A percentile compares a stretch with the other conserved stretches of the same genome.
phyloP scores from a whole-genome alignment of 2,113 vertebrate genomes.

The Tychaedon coryphoeus region DNA sequence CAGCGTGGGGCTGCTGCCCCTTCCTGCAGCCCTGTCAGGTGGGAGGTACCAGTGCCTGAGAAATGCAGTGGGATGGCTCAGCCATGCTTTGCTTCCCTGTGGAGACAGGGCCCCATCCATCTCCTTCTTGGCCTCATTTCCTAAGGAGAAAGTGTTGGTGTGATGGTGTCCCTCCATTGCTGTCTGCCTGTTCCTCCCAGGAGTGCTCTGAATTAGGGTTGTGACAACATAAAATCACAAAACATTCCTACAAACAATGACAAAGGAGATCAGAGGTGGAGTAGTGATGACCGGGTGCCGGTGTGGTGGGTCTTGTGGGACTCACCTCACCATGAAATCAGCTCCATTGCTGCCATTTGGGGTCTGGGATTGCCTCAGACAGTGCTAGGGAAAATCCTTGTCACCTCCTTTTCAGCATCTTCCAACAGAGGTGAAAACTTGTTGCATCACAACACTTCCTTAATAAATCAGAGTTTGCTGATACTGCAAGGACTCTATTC shows the following conservation, averaged over 20 bases:
- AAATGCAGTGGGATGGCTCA: background rate
- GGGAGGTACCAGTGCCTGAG: background rate
- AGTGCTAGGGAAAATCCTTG: background rate
- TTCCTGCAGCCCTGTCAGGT: background rate
- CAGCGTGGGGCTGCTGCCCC: rapidly evolving
- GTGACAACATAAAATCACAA: background rate
- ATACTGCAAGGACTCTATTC: background rate
- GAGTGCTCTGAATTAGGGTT: background rate
- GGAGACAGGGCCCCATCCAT: background rate
- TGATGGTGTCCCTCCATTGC: background rate
- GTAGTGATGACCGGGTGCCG: background rate
- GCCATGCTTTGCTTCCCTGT: background rate
- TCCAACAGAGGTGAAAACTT: background rate
- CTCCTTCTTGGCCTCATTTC: background rate
- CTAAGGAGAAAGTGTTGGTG: background rate
- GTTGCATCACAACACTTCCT: background rate
- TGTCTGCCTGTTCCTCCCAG: background rate
- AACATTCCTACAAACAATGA: background rate
- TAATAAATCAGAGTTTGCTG: background rate
- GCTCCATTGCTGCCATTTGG: background rate
- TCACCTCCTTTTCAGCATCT: background rate
- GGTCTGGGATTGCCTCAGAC: background rate
- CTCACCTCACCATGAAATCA: background rate
- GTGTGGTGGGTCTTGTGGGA: background rate
- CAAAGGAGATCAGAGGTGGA: background rate